Evolutionary conservation across 2,113 vertebrate genomes (phyloP).

Genomic region (Rhodinocichla rosea): DNA sequence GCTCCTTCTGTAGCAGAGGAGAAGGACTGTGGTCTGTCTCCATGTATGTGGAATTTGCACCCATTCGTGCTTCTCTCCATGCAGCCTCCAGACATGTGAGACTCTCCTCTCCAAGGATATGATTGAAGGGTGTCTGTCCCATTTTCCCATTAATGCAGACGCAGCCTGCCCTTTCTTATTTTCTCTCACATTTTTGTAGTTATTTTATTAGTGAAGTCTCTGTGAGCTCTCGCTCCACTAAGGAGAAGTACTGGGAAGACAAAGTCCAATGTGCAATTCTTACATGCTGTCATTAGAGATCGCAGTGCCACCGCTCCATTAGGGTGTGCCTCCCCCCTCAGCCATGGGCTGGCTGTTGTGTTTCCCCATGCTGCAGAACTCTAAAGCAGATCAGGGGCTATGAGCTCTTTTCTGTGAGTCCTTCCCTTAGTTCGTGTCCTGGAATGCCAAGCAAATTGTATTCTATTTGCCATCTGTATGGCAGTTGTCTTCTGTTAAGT

Average conservation of each 20-base stretch:
- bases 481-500: too few species aligned
- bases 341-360: neutral
- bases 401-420: neutral
- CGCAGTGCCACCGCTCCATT: neutral
- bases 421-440: fast-evolving
- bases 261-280: neutral
- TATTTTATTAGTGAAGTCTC: neutral
- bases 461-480: too few species aligned
- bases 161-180: neutral
- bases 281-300: neutral
- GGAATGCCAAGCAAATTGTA: too few species aligned
- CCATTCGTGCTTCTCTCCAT: neutral
- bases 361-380: neutral
- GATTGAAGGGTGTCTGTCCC: fast-evolving
- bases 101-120: neutral
- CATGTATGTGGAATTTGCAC: neutral
- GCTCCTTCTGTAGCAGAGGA: neutral
- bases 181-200: neutral
- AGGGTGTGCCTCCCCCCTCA: neutral
- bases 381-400: neutral
- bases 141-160: neutral
- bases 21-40: neutral
- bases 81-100: neutral
- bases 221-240: neutral
- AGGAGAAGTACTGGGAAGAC: neutral